A percentile compares a stretch with the other conserved stretches of the same genome.
Evolutionary conservation across 2,888 invertebrate species (phyloP).

Genomic region (Marronus borbonicus): DNA sequence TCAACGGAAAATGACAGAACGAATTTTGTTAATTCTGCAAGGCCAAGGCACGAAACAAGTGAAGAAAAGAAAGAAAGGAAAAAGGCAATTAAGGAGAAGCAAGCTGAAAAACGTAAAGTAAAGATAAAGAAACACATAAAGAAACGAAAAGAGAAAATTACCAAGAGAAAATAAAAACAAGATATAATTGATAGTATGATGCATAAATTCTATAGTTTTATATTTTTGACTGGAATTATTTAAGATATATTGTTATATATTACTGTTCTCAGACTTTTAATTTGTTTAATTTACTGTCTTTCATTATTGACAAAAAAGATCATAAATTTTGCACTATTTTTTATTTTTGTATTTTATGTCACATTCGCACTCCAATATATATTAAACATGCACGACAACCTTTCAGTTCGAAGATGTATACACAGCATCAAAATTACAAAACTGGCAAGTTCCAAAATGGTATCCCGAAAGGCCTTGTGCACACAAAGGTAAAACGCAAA

Average conservation of each 20-base stretch:
- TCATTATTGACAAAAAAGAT: neutral
- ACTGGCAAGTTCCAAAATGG: conserved; percentile 80
- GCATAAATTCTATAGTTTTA: too few species aligned
- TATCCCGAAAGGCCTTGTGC: conserved; percentile 74
- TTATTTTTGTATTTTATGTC: neutral
- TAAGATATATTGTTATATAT: neutral
- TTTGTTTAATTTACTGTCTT: neutral
- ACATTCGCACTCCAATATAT: neutral
- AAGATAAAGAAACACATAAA: conserved; percentile 96
- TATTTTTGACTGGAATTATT: too few species aligned
- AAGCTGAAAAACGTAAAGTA: conserved; percentile 89
- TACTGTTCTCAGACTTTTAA: neutral
- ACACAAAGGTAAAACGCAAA: conserved; percentile 71
- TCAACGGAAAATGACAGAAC: conserved; percentile 67
- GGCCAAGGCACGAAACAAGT: conserved; percentile 86
- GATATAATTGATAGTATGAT: neutral
- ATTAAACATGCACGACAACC: conserved; percentile 6
- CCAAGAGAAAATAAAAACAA: conserved; percentile 64
- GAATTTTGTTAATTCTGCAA: conserved; percentile 77
- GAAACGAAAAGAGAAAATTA: conserved; percentile 85
- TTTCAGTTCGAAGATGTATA: conserved; percentile 75
- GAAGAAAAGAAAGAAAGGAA: conserved; percentile 89
- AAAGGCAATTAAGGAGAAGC: conserved; percentile 88
- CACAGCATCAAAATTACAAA: conserved; percentile 75
- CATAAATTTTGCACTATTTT: neutral